These are phyloP conservation scores for Leucophenga maculata DNA, from an alignment of 2,888 invertebrate species.

Conservation along the genomic window DNA sequence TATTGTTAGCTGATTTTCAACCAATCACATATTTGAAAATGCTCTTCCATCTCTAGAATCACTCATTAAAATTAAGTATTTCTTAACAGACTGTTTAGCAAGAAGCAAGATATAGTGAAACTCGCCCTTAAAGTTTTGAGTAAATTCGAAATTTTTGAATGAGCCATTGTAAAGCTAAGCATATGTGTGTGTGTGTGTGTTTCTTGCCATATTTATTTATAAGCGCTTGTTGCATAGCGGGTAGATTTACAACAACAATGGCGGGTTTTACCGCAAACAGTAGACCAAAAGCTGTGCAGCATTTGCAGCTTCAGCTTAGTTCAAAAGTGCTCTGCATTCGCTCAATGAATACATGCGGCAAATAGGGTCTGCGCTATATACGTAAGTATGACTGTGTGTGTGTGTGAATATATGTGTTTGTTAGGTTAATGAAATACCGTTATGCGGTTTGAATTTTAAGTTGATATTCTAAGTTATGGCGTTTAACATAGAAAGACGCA, in stretches of 20 bases:
- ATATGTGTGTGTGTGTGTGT: too few species aligned
- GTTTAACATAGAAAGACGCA: background rate
- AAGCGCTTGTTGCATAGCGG: background rate
- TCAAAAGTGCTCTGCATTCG: background rate
- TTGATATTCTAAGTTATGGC: slow-evolving; percentile 13
- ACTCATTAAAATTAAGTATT: too few species aligned
- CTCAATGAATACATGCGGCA: background rate
- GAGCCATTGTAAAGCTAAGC: too few species aligned
- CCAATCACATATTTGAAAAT: too few species aligned
- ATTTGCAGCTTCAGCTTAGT: background rate
- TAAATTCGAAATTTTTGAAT: too few species aligned
- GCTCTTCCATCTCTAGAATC: too few species aligned
- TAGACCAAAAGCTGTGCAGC: background rate
- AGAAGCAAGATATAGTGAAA: too few species aligned
- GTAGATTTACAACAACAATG: background rate
- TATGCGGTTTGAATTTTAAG: slow-evolving; percentile 17
- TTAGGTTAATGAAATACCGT: slow-evolving; percentile 19
- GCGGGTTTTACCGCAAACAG: background rate
- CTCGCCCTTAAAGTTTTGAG: too few species aligned
- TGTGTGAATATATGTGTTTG: background rate
- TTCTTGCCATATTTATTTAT: background rate
- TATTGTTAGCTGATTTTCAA: too few species aligned
- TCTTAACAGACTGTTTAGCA: too few species aligned
- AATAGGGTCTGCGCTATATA: background rate
- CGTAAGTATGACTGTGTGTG: background rate